Base-by-base conservation (phyloP, 1,140 invertebrate genomes). In the Camponotus floridanus region DNA sequence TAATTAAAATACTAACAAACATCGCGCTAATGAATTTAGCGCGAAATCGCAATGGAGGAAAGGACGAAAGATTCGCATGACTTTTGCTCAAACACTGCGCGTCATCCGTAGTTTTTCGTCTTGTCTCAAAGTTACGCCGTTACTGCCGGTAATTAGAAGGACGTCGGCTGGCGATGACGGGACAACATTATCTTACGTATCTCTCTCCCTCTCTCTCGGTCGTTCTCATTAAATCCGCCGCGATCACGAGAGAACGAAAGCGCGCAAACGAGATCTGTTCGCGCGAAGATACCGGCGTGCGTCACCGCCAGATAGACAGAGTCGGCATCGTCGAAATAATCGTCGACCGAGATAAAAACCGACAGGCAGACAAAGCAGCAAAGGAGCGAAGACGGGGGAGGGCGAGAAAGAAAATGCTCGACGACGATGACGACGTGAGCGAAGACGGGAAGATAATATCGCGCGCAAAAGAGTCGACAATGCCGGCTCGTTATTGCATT, bases 401-500 rank as follows among this genome's bases (percentile, higher is more conserved):
- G 13, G 7, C 64, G 31, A 39, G 62, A 88, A 64, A 88, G 55
- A 83, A 86, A 80, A 80, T 31, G n/a, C 65, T n/a, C 26, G 36
- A 76, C 65, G 57, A 65, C 48, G 83, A 61, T n/a, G 70, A n/a
- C 39, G 85, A 76, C 48, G 57, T 7, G 39, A 70, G 48, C 36
- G 76, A 78, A 86, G 83, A 89, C 87, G 84, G 73, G 80, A 65
- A 86, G 89, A 91, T 89, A 91, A 89, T 90, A 89, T 86, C 83
- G 74, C 76, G 31, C 26, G 88, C 78, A 76, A 88, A 91, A 91
- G 81, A 90, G 87, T 80, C 85, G 87, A 91, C 89, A 91, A 91
- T 91, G 87, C 87, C 86, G 79, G 86, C 90, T 91, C 89, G 91
- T 91, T 91, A 91, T 90, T 89, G 86, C 86, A 86, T 91, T 91